Base-by-base conservation (phyloP, 1,140 invertebrate species). In the Cheumatopsyche charites region DNA sequence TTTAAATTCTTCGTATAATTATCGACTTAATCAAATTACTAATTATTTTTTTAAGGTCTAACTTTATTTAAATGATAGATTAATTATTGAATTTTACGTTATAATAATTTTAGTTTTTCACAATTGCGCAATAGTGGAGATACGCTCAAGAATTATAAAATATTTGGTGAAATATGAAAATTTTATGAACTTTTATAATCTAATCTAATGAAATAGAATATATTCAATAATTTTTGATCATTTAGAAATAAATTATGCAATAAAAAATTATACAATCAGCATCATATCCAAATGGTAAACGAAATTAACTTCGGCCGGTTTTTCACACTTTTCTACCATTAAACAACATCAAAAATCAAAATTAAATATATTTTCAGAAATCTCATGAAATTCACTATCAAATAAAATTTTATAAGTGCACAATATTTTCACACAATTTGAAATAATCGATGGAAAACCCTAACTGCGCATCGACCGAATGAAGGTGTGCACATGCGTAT, bases 401-500 rank as follows among this genome's bases (percentile, higher is more conserved):
- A 58, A 11, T 47, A n/a, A 61, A 43, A 62, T 70, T 25, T 70
- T 70, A 25, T 62, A 29, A 9, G 19, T 42, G 45, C n/a, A 45
- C 55, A 62, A 62, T 21, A 62, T 70, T 17, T 29, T 11, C 26
- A 3, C 19, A 9, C 1, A 62, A 62, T 41, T 21, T 19, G 41
- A 12, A 5, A 1, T 61, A 70, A 62, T 19, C 9, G 25, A 19
- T 1, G 15, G 47, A 70, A 70, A 70, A 23, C 68, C 6, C 25
- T 26, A 23, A 68, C 58, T 68, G 55, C 68, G 68, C 68, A 62
- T 61, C 29, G 19, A 17, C 21, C 21, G 4, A 3, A 0, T 11
- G 15, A 19, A 4, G 1, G 1, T 11, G 1, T 4, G 11, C 9
- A n/a, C 12, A 43, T 75, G 74, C 74, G 74, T 75, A 75, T 67